Percentiles rank a stretch among this genome's conserved stretches.
Conservation (phyloP, 1,140 invertebrate species). For the Harlomillsia oculata region DNA sequence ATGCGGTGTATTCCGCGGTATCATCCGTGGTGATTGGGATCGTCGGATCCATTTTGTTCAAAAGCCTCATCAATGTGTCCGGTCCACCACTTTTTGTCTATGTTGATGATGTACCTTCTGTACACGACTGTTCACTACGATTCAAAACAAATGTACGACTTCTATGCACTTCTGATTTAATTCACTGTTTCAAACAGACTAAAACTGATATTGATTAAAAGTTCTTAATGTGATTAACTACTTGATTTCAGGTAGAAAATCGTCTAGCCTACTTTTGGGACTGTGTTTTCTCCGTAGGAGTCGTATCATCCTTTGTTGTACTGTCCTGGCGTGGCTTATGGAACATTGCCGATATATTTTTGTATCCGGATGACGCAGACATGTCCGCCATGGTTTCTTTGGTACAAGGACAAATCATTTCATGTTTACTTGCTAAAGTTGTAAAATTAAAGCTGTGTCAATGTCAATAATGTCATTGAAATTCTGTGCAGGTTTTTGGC, state of each 20-base stretch:
- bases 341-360: conserved; percentile 63
- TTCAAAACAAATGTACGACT: conserved; percentile 19
- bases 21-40: conserved; percentile 24
- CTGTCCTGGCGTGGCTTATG: conserved; percentile 78
- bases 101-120: conserved; percentile 33
- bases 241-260: conserved; percentile 13
- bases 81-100: conserved; percentile 39
- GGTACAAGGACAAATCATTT: conserved; percentile 49
- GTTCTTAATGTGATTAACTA: background rate
- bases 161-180: background rate
- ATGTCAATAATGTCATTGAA: conserved; percentile 2
- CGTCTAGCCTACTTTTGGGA: conserved; percentile 58
- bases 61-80: conserved; percentile 38
- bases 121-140: conserved; percentile 31
- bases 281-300: conserved; percentile 70
- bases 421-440: too few relatives aligned
- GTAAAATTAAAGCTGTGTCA: conserved; percentile 8
- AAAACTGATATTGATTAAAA: background rate
- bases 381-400: conserved; percentile 62
- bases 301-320: conserved; percentile 71
- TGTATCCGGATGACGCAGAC: conserved; percentile 55
- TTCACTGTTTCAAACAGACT: background rate
- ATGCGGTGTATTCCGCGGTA: conserved; percentile 10
- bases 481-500: conserved; percentile 54
- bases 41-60: conserved; percentile 31